Percentiles rank a stretch among this genome's conserved stretches.
Evolutionary conservation across 2,113 vertebrate species (phyloP).

Genomic region (Eidolon helvum): DNA sequence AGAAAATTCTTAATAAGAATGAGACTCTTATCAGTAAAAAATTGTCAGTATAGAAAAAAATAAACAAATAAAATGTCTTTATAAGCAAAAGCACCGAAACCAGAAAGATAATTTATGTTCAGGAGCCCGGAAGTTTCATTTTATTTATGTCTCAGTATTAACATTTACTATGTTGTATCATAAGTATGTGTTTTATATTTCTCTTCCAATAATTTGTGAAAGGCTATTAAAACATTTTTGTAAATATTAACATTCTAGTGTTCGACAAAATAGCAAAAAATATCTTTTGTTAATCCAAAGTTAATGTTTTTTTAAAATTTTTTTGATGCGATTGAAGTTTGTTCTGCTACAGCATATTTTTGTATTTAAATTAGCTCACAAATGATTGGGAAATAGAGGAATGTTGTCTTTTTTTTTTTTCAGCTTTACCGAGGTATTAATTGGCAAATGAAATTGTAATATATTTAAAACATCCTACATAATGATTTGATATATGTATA

Average conservation of each 20-base stretch:
- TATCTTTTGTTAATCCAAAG: neutral
- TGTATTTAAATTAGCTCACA: neutral
- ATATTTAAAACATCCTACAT: neutral
- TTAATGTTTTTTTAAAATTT: neutral
- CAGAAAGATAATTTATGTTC: neutral
- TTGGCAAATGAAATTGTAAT: neutral
- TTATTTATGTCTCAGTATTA: neutral
- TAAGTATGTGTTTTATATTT: neutral
- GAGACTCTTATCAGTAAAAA: neutral
- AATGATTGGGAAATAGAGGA: neutral
- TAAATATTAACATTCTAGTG: neutral
- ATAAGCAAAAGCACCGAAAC: neutral
- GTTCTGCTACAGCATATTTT: neutral
- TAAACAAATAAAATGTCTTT: neutral
- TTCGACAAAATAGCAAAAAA: neutral
- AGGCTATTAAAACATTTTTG: neutral
- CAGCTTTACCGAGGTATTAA: neutral
- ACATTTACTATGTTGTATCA: neutral
- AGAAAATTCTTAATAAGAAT: neutral
- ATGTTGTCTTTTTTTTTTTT: neutral
- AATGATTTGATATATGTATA: neutral
- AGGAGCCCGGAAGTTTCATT: neutral
- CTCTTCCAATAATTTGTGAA: neutral
- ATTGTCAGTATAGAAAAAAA: neutral
- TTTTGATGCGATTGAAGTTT: neutral